Conservation (phyloP, 2,888 invertebrate species). For the Apodemia mormo region DNA sequence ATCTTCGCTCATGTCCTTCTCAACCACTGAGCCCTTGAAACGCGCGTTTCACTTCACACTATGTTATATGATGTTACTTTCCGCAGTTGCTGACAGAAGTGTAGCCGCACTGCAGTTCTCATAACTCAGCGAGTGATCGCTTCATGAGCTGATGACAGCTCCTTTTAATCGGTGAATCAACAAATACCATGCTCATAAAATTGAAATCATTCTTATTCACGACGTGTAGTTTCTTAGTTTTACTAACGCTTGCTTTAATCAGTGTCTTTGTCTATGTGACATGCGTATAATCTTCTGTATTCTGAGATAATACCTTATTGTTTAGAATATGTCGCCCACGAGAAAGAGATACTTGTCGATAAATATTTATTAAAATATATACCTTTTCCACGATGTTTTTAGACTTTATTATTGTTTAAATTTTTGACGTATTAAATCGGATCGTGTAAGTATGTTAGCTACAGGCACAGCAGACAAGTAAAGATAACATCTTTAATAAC, state of each 20-base stretch:
- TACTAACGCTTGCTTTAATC: neutral
- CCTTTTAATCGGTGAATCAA: constrained; percentile 58
- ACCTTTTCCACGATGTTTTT: too few species aligned
- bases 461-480: too few species aligned
- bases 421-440: too few species aligned
- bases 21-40: neutral
- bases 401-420: too few species aligned
- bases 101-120: neutral
- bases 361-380: too few species aligned
- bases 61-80: neutral
- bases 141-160: constrained; percentile 56
- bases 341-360: too few species aligned
- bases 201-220: constrained; percentile 39
- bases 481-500: too few species aligned
- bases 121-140: constrained; percentile 35
- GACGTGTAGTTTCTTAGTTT: neutral
- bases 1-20: neutral
- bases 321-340: neutral
- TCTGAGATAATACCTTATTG: neutral
- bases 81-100: neutral
- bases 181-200: constrained; percentile 40
- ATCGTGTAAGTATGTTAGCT: too few species aligned
- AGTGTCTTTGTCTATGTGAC: too few species aligned
- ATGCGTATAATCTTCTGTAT: neutral
- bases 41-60: neutral